A percentile compares a stretch with the other conserved stretches of the same genome.
Conservation (phyloP, 2,888 invertebrate species). For the Ormyrus nitidulus region DNA sequence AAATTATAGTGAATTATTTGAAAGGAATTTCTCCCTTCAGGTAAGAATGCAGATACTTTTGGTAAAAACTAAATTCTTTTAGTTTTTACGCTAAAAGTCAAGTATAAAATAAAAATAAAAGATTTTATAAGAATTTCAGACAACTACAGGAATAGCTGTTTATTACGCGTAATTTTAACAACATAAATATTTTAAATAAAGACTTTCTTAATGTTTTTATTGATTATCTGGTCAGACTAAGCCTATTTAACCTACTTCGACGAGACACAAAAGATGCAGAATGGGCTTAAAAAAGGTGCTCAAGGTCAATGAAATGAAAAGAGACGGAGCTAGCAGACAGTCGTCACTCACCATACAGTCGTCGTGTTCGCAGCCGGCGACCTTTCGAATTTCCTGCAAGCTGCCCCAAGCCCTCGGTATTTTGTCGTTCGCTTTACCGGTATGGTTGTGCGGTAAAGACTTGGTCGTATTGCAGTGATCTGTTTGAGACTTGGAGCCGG, state of each 20-base stretch:
- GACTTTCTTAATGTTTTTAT: no score
- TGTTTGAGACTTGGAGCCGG: conserved; percentile 43
- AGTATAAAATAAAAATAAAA: no score
- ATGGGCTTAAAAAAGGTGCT: not conserved
- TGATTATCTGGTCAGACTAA: no score
- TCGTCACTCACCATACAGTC: conserved; percentile 44
- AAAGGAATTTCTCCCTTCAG: no score
- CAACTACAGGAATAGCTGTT: no score
- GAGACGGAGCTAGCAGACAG: not conserved
- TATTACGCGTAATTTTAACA: no score
- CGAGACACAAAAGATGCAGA: conserved; percentile 3
- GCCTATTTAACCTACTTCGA: not conserved
- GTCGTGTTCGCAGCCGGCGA: conserved; percentile 60
- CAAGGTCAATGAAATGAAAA: conserved; percentile 1
- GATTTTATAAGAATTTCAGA: no score
- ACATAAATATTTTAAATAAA: no score
- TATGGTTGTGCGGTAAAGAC: conserved; percentile 71
- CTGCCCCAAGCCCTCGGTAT: conserved; percentile 79
- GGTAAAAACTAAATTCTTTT: no score
- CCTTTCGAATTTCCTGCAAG: conserved; percentile 80
- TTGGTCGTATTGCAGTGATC: conserved; percentile 63
- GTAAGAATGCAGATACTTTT: no score
- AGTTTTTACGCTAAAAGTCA: no score
- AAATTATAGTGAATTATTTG: no score
- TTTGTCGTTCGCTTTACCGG: conserved; percentile 65